Percentiles rank a stretch among this genome's conserved stretches.
phyloP scores from a whole-genome alignment of 2,113 vertebrate species.

The Prunella fulvescens region DNA sequence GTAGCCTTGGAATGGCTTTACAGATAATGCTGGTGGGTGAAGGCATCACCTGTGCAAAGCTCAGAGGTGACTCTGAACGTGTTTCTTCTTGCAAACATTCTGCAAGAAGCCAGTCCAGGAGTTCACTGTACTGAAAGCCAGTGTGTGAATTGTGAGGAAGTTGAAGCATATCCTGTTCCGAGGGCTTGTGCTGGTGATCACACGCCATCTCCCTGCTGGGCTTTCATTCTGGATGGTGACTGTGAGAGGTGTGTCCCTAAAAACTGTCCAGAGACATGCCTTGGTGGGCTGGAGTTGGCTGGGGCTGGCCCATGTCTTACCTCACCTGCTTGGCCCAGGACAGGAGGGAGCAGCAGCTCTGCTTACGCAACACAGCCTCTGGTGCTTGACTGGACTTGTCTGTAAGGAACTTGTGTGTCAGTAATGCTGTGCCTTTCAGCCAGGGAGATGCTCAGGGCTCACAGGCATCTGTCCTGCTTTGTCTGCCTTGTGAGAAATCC shows the following conservation, averaged over 20 bases:
- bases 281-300: background rate
- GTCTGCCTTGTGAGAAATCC: background rate
- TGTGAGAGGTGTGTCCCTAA: background rate
- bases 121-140: background rate
- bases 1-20: background rate
- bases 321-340: background rate
- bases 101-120: background rate
- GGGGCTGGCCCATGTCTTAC: rapidly evolving
- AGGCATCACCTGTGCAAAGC: background rate
- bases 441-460: background rate
- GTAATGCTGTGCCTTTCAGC: background rate
- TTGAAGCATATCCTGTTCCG: slow-evolving; percentile 12
- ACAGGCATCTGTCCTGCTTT: rapidly evolving
- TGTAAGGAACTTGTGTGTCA: background rate
- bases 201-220: background rate
- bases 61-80: background rate
- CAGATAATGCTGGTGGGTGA: background rate
- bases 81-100: background rate
- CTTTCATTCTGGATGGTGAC: rapidly evolving
- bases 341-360: background rate
- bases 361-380: background rate
- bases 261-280: background rate
- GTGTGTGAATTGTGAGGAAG: background rate
- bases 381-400: slow-evolving; percentile 38
- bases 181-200: background rate